Conservation (phyloP, 2,113 vertebrate species). For the Syngnathus floridae region DNA sequence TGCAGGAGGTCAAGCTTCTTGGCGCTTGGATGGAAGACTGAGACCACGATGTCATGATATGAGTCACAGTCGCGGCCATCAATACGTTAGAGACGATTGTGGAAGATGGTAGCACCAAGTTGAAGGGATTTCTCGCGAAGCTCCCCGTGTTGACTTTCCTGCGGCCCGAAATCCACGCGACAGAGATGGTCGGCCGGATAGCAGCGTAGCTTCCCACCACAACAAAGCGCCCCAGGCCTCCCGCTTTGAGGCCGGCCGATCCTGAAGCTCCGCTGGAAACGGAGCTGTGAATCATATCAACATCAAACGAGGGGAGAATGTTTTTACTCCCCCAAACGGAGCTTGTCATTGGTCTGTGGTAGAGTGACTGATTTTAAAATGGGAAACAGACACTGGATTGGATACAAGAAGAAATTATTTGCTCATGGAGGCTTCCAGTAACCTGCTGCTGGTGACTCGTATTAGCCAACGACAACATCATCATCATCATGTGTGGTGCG, state of each 20-base stretch:
- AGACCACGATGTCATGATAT: neutral
- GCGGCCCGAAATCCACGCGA: constrained; percentile 34
- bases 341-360: neutral
- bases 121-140: constrained; percentile 47
- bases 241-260: constrained; percentile 29
- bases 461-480: constrained; percentile 29
- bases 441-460: constrained; percentile 22
- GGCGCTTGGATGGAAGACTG: neutral
- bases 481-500: constrained; percentile 44
- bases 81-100: constrained; percentile 13
- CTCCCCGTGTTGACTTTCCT: constrained; percentile 51
- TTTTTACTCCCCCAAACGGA: constrained; percentile 27
- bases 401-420: neutral
- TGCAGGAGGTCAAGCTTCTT: constrained; percentile 12
- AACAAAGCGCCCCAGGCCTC: constrained; percentile 45
- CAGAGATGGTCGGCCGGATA: constrained; percentile 57
- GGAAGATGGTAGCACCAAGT: constrained; percentile 35
- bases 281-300: constrained; percentile 56
- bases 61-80: constrained; percentile 10
- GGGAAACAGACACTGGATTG: constrained; percentile 1
- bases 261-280: constrained; percentile 39
- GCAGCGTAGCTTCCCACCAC: constrained; percentile 46
- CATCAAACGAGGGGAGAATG: constrained; percentile 35
- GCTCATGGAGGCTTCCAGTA: constrained; percentile 4
- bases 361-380: constrained; percentile 2